Conservation (phyloP, 2,888 invertebrate genomes). For the Bugulina stolonifera region DNA sequence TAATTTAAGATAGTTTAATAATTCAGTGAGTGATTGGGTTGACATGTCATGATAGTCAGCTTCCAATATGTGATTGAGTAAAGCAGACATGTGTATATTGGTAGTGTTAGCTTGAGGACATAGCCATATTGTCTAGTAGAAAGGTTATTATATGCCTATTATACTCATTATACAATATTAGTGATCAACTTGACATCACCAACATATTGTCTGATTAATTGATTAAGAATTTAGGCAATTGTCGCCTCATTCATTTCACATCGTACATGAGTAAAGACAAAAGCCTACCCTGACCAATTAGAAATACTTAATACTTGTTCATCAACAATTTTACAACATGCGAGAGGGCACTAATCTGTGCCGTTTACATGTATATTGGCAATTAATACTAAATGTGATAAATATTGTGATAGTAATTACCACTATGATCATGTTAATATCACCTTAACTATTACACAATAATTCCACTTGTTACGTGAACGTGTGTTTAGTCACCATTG, state of each 20-base stretch:
- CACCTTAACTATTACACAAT: no score
- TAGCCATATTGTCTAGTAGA: not conserved
- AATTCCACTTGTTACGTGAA: no score
- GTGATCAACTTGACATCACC: not conserved
- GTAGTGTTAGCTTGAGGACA: not conserved
- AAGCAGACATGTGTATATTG: not conserved
- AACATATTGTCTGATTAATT: not conserved
- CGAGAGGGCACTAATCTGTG: no score
- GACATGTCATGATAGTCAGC: not conserved
- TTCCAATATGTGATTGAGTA: constrained; percentile 1
- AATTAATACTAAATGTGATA: no score
- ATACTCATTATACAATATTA: constrained; percentile 8
- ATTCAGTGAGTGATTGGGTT: not conserved
- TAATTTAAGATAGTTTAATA: not conserved
- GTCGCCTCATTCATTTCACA: constrained; percentile 10
- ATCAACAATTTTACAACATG: no score
- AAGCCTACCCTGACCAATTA: no score
- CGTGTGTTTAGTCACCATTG: no score
- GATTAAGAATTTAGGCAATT: constrained; percentile 4
- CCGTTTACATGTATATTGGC: no score
- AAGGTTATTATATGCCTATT: not conserved
- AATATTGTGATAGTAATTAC: no score
- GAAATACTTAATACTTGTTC: no score
- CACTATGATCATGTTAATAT: no score
- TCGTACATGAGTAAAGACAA: not conserved